Evolutionary conservation across 2,888 invertebrate genomes (phyloP).

Genomic region (Hecatera dysodea): DNA sequence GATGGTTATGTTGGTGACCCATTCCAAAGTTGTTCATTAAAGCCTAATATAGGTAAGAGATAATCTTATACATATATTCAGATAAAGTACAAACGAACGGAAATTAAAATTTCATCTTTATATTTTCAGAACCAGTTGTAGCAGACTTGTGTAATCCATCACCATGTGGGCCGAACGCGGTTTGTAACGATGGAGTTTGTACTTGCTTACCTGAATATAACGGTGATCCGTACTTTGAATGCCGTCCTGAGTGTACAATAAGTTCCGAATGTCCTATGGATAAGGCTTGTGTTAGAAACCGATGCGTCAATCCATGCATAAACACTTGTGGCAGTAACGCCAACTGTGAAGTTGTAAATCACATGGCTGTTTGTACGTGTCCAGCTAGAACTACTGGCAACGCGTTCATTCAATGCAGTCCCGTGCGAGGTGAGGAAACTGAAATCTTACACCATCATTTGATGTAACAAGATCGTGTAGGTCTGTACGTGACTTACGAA

Average conservation of each 20-base stretch:
- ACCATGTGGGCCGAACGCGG: slow-evolving; percentile 92
- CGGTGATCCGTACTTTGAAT: slow-evolving; percentile 93
- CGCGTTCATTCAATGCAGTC: slow-evolving; percentile 93
- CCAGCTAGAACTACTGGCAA: slow-evolving; percentile 93
- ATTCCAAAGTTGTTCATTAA: slow-evolving; percentile 92
- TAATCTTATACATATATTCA: neutral
- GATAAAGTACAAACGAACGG: neutral
- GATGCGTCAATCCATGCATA: slow-evolving; percentile 93
- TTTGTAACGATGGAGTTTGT: slow-evolving; percentile 91
- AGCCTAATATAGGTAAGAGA: slow-evolving; percentile 89
- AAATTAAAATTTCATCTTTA: neutral
- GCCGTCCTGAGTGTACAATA: slow-evolving; percentile 94
- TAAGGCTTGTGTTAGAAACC: slow-evolving; percentile 93
- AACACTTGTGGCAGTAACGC: slow-evolving; percentile 95
- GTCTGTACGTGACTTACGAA: neutral
- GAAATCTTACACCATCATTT: slow-evolving; percentile 4
- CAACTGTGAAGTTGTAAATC: slow-evolving; percentile 93
- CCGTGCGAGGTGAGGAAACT: slow-evolving; percentile 86
- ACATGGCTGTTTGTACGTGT: slow-evolving; percentile 95
- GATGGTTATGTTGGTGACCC: slow-evolving; percentile 94
- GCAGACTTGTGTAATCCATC: slow-evolving; percentile 92
- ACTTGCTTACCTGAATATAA: slow-evolving; percentile 91
- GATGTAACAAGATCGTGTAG: neutral
- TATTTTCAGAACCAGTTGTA: slow-evolving; percentile 76
- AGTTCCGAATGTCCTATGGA: slow-evolving; percentile 93